phyloP scores from a whole-genome alignment of 2,113 vertebrate species.

The Lucifuga dentata region DNA sequence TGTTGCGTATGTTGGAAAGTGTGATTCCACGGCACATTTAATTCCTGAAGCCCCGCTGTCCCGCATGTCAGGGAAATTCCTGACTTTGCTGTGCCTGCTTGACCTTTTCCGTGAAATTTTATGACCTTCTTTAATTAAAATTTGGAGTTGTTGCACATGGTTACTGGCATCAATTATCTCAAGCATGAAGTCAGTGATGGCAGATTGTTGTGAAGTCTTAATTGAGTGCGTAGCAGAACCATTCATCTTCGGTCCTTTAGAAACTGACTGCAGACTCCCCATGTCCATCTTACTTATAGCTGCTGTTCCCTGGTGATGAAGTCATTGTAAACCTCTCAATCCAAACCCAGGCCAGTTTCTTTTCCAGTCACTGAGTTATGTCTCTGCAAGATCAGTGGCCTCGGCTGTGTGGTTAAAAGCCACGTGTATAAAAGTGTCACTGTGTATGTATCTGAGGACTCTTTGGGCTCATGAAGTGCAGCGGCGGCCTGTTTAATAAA shows the following conservation, averaged over 20 bases:
- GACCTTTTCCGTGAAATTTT: slow-evolving; percentile 75
- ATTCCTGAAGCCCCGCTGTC: slow-evolving; percentile 47
- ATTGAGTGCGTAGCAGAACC: slow-evolving; percentile 37
- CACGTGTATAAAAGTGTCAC: slow-evolving; percentile 58
- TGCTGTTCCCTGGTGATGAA: slow-evolving; percentile 38
- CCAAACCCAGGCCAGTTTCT: slow-evolving; percentile 2
- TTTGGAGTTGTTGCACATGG: slow-evolving; percentile 59
- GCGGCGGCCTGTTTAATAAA: slow-evolving; percentile 69
- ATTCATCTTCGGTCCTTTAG: slow-evolving; percentile 37
- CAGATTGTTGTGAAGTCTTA: slow-evolving; percentile 56
- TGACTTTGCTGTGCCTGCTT: slow-evolving; percentile 59
- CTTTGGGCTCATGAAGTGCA: slow-evolving; percentile 51
- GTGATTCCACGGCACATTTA: slow-evolving; percentile 77
- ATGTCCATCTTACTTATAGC: slow-evolving; percentile 39
- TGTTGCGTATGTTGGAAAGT: slow-evolving; percentile 72
- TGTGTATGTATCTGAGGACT: slow-evolving; percentile 45
- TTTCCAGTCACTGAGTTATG: slow-evolving; percentile 28
- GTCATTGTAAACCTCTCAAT: slow-evolving; percentile 45
- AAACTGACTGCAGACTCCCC: slow-evolving; percentile 38
- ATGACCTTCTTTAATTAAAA: slow-evolving; percentile 79
- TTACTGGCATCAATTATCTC: slow-evolving; percentile 66
- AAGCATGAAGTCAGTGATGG: slow-evolving; percentile 54
- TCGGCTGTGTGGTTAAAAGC: slow-evolving; percentile 33
- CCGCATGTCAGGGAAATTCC: slow-evolving; percentile 62
- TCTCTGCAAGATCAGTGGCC: slow-evolving; percentile 28